Base-by-base conservation (phyloP, 2,797 vertebrate species). In the Cygnus olor region DNA sequence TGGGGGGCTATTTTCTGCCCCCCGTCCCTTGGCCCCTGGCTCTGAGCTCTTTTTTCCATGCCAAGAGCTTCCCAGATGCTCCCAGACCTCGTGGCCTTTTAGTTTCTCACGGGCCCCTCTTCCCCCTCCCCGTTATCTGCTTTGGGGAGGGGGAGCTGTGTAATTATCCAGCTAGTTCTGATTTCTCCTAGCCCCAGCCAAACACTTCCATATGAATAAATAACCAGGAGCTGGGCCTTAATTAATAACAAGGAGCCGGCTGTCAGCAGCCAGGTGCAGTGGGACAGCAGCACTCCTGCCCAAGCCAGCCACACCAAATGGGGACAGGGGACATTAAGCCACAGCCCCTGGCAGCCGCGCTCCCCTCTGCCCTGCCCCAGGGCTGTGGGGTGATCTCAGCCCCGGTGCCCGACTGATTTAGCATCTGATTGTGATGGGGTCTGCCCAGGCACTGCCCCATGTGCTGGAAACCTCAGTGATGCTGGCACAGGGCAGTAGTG, bases 141-240 rank as follows among this genome's bases (percentile, higher is more conserved):
- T 9, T 42, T 51, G 32, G 16, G 21, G 5, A 27, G 25, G 2
- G 34, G 5, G 42, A 28, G 51, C 25, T 11, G 18, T n/a, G 25
- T 86, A 89, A 69, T 80, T 94, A 89, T 34, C 47, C 57, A 36
- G 28, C 30, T 69, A 73, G 17, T 60, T 95, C 94, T 70, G 14
- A 47, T 88, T 85, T 53, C 34, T 25, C 30, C 36, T 63, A 66
- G 32, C 32, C 9, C 38, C 73, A 80, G 79, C 34, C 71, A 69
- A 88, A 85, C 61, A 79, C 70, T 76, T 72, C 54, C 27, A 1
- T 54, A 53, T 18, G 45, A 90, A 81, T 78, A 65, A 90, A 79
- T 74, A 93, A 84, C 47, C 58, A 30, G 65, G 61, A 90, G 57
- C 25, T 4, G 7, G 14, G 56, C 58, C 47, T 49, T 49, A 49